These are phyloP conservation scores for Sitodiplosis mosellana DNA, from an alignment of 1,140 invertebrate species.

Conservation along the genomic window DNA sequence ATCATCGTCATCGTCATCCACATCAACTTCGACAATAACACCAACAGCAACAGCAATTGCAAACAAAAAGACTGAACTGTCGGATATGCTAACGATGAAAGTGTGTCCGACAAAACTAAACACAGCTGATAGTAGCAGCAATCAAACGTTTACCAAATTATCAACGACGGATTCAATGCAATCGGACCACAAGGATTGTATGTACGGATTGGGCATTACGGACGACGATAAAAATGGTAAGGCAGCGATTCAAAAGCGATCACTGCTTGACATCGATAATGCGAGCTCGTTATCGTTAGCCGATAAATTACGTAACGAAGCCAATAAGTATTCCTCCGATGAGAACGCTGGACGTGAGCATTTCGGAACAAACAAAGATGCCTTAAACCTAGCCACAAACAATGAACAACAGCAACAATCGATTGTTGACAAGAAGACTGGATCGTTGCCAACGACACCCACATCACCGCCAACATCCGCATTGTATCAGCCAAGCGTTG, in stretches of 20 bases:
- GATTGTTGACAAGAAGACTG: constrained; percentile 1
- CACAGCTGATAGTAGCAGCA: background rate
- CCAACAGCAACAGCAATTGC: constrained; percentile 1
- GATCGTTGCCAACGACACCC: constrained; percentile 20
- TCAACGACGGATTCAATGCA: background rate
- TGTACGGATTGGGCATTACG: no score
- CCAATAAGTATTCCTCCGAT: constrained; percentile 14
- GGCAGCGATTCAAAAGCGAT: constrained; percentile 18
- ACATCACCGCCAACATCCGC: constrained; percentile 18
- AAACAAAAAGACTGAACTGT: constrained; percentile 12
- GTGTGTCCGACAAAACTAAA: constrained; percentile 23
- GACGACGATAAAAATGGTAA: background rate
- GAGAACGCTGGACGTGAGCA: constrained; percentile 28
- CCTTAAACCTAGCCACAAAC: background rate
- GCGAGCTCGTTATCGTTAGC: constrained; percentile 7
- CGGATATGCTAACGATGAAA: background rate
- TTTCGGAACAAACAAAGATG: constrained; percentile 9
- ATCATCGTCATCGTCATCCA: no score
- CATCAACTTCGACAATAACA: background rate
- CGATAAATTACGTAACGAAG: constrained; percentile 9
- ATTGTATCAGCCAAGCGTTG: no score
- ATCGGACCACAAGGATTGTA: background rate
- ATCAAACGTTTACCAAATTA: no score
- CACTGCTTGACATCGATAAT: constrained; percentile 10
- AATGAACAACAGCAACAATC: no score